Evolutionary conservation across 1,140 invertebrate species (phyloP).

Genomic region (Neodiprion lecontei): DNA sequence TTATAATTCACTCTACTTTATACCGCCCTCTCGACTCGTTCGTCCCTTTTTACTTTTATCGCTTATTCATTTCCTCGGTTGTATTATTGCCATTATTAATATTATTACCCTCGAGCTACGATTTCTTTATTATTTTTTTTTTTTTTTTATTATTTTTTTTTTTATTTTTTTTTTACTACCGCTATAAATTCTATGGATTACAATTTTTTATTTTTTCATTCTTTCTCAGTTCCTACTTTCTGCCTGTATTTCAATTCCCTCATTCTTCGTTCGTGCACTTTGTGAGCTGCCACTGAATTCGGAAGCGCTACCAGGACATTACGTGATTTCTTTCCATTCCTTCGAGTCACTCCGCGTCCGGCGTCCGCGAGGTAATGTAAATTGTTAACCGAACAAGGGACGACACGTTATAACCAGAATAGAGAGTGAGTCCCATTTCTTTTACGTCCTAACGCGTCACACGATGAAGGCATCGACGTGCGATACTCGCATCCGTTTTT

Average conservation of each 20-base stretch:
- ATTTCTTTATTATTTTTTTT: background rate
- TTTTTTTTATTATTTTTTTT: background rate
- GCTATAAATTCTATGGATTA: no score
- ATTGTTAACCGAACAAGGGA: background rate
- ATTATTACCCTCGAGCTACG: background rate
- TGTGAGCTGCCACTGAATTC: background rate
- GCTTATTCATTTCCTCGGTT: background rate
- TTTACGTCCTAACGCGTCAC: background rate
- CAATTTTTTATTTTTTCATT: background rate
- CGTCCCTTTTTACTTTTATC: background rate
- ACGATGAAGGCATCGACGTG: no score
- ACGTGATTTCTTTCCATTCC: background rate
- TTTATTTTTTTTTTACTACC: no score
- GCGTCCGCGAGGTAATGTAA: background rate
- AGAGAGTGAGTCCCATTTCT: background rate
- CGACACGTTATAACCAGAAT: no score
- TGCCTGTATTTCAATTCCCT: background rate
- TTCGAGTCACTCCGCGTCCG: no score
- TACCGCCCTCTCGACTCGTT: background rate
- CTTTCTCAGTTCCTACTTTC: background rate
- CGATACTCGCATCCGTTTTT: no score
- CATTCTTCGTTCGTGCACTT: background rate
- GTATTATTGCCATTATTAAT: background rate
- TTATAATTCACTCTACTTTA: background rate
- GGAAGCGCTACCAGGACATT: background rate